Percentiles rank a stretch among this genome's conserved stretches.
phyloP scores from a whole-genome alignment of 2,113 vertebrate species.

The Peucedramus taeniatus region DNA sequence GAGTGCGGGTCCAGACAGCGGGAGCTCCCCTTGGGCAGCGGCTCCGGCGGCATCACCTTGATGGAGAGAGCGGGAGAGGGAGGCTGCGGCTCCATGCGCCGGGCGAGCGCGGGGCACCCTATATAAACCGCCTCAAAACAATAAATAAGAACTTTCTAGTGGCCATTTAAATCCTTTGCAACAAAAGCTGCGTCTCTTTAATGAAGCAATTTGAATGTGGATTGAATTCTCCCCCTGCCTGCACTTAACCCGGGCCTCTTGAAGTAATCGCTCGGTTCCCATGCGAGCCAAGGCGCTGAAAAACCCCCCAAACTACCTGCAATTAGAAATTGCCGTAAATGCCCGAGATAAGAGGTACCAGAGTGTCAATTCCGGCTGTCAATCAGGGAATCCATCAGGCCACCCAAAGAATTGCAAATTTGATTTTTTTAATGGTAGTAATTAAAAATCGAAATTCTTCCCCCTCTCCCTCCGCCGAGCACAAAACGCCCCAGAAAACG shows the following conservation, averaged over 20 bases:
- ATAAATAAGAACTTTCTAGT: conserved; percentile 85
- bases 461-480: conserved; percentile 62
- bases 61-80: conserved; percentile 69
- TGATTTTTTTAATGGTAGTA: conserved; percentile 97
- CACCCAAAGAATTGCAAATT: conserved; percentile 98
- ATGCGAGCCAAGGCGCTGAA: conserved; percentile 89
- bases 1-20: conserved; percentile 82
- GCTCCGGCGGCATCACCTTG: conserved; percentile 88
- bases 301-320: conserved; percentile 89
- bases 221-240: conserved; percentile 88
- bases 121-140: conserved; percentile 87
- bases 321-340: conserved; percentile 98
- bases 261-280: conserved; percentile 92
- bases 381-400: conserved; percentile 93
- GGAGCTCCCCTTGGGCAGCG: conserved; percentile 80
- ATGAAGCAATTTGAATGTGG: conserved; percentile 96
- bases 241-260: conserved; percentile 92
- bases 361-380: conserved; percentile 99
- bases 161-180: conserved; percentile 85
- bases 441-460: conserved; percentile 96
- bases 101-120: conserved; percentile 75
- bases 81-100: conserved; percentile 52
- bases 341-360: conserved; percentile 91
- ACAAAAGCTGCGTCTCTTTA: conserved; percentile 89
- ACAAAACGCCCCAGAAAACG: conserved; percentile 79